Evolutionary conservation across 2,113 vertebrate genomes (phyloP), one percentile per base, ranked within the genome.

Genomic region (Ctenodactylus gundi): DNA sequence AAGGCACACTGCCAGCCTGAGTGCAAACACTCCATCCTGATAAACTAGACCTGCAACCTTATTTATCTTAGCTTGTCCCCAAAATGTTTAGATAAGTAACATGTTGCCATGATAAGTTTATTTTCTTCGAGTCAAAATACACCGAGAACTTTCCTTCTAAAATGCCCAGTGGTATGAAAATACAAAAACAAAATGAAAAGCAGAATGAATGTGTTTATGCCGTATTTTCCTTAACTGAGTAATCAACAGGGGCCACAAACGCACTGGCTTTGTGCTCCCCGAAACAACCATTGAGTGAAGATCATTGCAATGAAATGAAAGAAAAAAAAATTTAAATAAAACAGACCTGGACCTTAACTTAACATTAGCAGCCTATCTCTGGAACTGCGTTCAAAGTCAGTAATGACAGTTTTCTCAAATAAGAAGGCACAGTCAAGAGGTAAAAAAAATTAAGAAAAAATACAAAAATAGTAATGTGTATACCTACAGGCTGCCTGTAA

Each of bases 41-140:
- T 88, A 90, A 94, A 85, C 75, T 82, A 88, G n/a, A 73, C 51
- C 65, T 75, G 44, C 49, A 93, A 78, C 31, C 23, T 64, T 57
- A 46, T 97, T 88, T 95, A 36, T 95, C 77, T 92, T 91, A 65
- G 72, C 82, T 60, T 88, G 39, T 93, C 57, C 39, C 49, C 44
- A 41, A 75, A 94, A 92, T 14, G 0, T 88, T 95, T 68, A 94
- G 25, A 77, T 83, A 85, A 80, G 62, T 93, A 90, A 78, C 58
- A 83, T 85, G 94, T 96, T 62, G 7, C 51, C 57, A 83, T 76
- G 86, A 82, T 82, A 49, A 73, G 41, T 92, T 90, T 92, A 91
- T 96, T 94, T 88, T 75, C 58, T 89, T 89, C 77, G 31, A 57
- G 15, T 58, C 4, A 53, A 93, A 84, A 80, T 53, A 23, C 7